phyloP scores from a whole-genome alignment of 2,113 vertebrate species.

The Tragelaphus strepsiceros region DNA sequence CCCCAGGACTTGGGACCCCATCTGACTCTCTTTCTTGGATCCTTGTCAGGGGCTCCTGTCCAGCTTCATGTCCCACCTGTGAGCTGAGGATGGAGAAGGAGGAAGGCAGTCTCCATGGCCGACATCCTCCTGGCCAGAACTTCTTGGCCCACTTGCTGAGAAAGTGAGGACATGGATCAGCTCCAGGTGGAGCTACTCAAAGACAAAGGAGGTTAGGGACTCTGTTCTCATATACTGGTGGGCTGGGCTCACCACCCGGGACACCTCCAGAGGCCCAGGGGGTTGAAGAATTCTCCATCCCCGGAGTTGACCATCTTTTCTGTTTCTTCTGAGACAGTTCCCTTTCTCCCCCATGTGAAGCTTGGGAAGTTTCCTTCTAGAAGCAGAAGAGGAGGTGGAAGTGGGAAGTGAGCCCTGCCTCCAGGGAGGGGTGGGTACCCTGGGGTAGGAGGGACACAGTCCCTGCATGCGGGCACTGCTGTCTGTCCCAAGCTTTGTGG shows the following conservation, averaged over 20 bases:
- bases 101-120: not conserved
- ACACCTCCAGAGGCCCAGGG: not conserved
- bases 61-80: not conserved
- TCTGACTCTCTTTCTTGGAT: not conserved
- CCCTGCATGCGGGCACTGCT: not conserved
- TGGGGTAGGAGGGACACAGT: not conserved
- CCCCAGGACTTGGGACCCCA: not conserved
- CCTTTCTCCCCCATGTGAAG: not conserved
- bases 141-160: not conserved
- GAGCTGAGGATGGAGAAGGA: not conserved
- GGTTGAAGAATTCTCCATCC: not conserved
- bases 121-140: not conserved
- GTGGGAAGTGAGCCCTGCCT: not conserved
- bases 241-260: not conserved
- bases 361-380: not conserved
- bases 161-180: too few relatives aligned
- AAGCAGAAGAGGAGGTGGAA: not conserved
- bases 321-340: not conserved
- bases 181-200: not conserved
- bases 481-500: not conserved
- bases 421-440: not conserved
- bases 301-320: too few relatives aligned
- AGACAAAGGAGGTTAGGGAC: too few relatives aligned
- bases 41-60: not conserved
- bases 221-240: not conserved